Evolutionary conservation across 1,140 invertebrate genomes (phyloP).

Genomic region (Philopotamus ludificatus): DNA sequence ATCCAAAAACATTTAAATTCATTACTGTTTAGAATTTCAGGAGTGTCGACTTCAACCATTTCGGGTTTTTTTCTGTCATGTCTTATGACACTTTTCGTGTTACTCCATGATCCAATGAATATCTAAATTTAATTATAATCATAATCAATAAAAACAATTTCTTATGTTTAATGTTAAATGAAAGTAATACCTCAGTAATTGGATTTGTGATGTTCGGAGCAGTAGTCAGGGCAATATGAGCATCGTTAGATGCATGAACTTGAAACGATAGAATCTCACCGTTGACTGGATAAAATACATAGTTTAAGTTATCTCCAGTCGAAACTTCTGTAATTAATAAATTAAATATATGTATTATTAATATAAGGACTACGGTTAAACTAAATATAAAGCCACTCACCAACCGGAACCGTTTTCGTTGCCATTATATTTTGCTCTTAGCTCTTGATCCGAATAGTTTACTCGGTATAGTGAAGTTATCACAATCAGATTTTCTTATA

Average conservation of each 20-base stretch:
- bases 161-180: too few species aligned
- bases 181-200: conserved; percentile 66
- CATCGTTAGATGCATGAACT: conserved; percentile 74
- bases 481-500: too few species aligned
- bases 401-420: too few species aligned
- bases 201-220: conserved; percentile 66
- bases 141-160: too few species aligned
- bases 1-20: conserved; percentile 83
- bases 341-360: too few species aligned
- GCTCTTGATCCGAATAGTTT: too few species aligned
- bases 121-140: too few species aligned
- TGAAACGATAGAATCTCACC: conserved; percentile 70
- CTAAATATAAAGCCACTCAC: too few species aligned
- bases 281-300: conserved; percentile 71
- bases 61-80: conserved; percentile 77
- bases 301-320: conserved; percentile 78
- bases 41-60: conserved; percentile 69
- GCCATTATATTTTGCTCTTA: too few species aligned
- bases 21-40: conserved; percentile 64
- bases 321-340: conserved; percentile 60
- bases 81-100: conserved; percentile 79
- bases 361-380: too few species aligned
- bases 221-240: conserved; percentile 72
- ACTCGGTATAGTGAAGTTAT: too few species aligned
- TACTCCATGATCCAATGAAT: conserved; percentile 82